Conservation (phyloP, 2,797 vertebrate species). For the Lacerta viridis region DNA sequence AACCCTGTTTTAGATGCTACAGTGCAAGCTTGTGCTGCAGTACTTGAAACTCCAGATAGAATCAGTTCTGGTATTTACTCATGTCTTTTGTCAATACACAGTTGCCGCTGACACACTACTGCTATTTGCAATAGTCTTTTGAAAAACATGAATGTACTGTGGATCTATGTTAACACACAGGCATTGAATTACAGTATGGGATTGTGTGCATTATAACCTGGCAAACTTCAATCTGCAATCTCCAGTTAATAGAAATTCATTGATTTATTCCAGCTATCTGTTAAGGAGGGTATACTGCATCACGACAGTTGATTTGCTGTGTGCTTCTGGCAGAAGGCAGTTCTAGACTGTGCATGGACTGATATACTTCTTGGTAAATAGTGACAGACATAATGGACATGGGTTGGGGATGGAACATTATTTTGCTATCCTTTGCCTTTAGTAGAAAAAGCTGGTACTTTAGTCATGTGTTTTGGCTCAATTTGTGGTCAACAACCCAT, state of each 20-base stretch:
- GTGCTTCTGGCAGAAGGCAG: background rate
- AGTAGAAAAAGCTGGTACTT: background rate
- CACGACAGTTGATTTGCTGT: background rate
- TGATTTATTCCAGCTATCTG: background rate
- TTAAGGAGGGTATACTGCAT: background rate
- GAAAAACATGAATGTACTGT: background rate
- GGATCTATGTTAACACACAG: background rate
- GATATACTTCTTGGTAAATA: background rate
- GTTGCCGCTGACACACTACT: slow-evolving; percentile 14
- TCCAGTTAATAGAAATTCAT: background rate
- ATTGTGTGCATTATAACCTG: no score
- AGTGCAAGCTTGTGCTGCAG: background rate
- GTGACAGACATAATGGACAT: background rate
- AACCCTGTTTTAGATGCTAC: background rate
- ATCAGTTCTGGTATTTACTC: slow-evolving; percentile 20
- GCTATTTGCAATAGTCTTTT: slow-evolving; percentile 3
- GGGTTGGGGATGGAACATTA: no score
- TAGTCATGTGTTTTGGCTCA: background rate
- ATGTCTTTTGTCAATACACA: slow-evolving; percentile 14
- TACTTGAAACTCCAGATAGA: background rate
- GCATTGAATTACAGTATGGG: background rate
- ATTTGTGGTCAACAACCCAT: background rate
- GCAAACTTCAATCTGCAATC: background rate
- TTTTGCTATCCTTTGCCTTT: no score
- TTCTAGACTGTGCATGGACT: background rate